Evolutionary conservation across 1,140 invertebrate genomes (phyloP).

Genomic region (Macrosteles quadrilineatus): DNA sequence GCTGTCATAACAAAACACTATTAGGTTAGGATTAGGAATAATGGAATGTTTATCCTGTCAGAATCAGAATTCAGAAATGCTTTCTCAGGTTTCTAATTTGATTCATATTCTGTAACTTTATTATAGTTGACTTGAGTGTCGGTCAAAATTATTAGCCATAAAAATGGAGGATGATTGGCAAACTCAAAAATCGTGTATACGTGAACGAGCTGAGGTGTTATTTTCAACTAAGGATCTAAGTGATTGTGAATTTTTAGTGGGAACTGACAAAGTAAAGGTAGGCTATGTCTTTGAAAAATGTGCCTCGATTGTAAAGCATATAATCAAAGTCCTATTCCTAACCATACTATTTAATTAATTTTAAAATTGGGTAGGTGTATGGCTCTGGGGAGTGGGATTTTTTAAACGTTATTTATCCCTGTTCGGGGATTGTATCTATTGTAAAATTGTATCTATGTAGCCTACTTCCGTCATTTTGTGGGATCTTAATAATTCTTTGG

Average conservation of each 20-base stretch:
- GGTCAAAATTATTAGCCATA: no score
- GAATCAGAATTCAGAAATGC: no score
- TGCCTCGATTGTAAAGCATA: not conserved
- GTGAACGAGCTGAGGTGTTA: conserved; percentile 38
- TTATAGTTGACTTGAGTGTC: no score
- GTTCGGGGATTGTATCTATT: no score
- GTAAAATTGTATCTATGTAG: not conserved
- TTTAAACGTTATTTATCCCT: not conserved
- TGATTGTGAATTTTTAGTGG: conserved; percentile 46
- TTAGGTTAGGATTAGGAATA: no score
- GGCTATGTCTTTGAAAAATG: conserved; percentile 16
- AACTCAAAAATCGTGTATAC: conserved; percentile 36
- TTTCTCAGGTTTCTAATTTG: no score
- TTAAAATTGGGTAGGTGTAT: not conserved
- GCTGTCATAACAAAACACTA: no score
- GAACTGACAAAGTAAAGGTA: conserved; percentile 56
- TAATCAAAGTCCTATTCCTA: not conserved
- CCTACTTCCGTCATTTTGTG: not conserved
- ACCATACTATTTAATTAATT: not conserved
- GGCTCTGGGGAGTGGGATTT: no score
- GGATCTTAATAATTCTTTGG: no score
- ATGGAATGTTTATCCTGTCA: no score
- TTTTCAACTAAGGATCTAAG: conserved; percentile 44
- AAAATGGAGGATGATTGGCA: conserved; percentile 40
- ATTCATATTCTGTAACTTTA: no score